Evolutionary conservation across 2,888 invertebrate species (phyloP), one percentile per base, ranked within the genome.

Genomic region (Heliothis peltigera): DNA sequence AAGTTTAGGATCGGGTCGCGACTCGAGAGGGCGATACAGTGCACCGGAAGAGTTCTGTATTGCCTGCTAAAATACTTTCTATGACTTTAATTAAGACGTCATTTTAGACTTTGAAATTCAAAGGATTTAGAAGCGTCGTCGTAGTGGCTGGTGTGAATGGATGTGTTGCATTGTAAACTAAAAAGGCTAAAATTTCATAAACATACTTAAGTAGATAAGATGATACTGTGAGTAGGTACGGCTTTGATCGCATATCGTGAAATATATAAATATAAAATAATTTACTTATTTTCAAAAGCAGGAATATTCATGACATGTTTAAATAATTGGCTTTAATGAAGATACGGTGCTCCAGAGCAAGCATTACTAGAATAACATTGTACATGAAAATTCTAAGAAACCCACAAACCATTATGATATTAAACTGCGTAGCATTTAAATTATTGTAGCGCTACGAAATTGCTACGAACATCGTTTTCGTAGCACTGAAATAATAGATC

Each of bases 401-500:
- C 17, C 1, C 18, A 28, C n/a, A 10, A 10, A 15, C 2, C 21
- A 22, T 65, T 21, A 25, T 17, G 15, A n/a, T 39, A 39, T 10
- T n/a, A 39, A n/a, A 12, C 8, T 63, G 32, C 32, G 55, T 21
- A 42, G 18, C 39, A 10, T 1, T 15, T 47, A 17, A 28, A 35
- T 60, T 42, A 63, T 39, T 21, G 19, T 5, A 28, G 12, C 21
- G 17, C 39, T 46, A n/a, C 39, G 65, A 17, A 17, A 51, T 19
- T 15, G 35, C 19, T 21, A 54, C 46, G 39, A 54, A 47, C 18
- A 8, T 2, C 17, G n/a, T 46, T 64, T 46, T 52, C 44, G 19
- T 46, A 53, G 46, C 35, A 54, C 39, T 54, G 6, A 47, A 42
- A 65, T 47, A 39, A 54, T n/a, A 39, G 10, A 17, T 5, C 17